These are phyloP conservation scores for Marmota monax DNA, from an alignment of 2,113 vertebrate genomes.

Conservation along the genomic window DNA sequence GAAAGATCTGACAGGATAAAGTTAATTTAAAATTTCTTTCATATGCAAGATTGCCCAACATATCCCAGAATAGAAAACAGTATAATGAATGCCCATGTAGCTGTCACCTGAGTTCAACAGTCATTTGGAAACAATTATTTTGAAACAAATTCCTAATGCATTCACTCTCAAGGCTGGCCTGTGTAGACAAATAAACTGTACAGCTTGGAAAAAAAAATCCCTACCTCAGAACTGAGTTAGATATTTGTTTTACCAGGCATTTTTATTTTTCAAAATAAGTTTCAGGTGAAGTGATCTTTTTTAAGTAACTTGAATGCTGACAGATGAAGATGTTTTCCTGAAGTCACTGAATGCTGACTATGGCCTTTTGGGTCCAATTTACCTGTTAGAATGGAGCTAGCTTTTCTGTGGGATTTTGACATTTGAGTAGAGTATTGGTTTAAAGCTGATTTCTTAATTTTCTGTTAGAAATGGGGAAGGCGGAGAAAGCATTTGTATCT, in stretches of 20 bases:
- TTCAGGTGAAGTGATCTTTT: constrained; percentile 21
- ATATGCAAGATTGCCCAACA: constrained; percentile 37
- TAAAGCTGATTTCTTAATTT: constrained; percentile 53
- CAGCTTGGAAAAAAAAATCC: neutral
- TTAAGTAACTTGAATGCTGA: constrained; percentile 50
- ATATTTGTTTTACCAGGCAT: constrained; percentile 33
- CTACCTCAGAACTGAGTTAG: neutral
- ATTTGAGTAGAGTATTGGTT: constrained; percentile 42
- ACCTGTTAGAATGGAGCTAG: neutral
- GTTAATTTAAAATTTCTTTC: constrained; percentile 56
- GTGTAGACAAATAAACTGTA: constrained; percentile 38
- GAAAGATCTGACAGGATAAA: constrained; percentile 22
- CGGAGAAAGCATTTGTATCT: constrained; percentile 9
- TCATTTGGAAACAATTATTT: constrained; percentile 46
- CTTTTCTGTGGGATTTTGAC: constrained; percentile 23
- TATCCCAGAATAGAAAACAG: constrained; percentile 9
- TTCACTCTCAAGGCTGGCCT: neutral
- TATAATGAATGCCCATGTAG: neutral
- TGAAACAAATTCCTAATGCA: constrained; percentile 51
- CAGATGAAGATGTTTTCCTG: constrained; percentile 30
- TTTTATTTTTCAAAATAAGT: constrained; percentile 58
- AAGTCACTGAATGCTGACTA: neutral
- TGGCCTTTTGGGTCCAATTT: constrained; percentile 1
- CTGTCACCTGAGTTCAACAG: neutral
- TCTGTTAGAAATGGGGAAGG: neutral